A percentile compares a stretch with the other conserved stretches of the same genome.
These are phyloP conservation scores for Leptopilina myrica DNA, from an alignment of 2,888 invertebrate genomes.

Conservation along the genomic window DNA sequence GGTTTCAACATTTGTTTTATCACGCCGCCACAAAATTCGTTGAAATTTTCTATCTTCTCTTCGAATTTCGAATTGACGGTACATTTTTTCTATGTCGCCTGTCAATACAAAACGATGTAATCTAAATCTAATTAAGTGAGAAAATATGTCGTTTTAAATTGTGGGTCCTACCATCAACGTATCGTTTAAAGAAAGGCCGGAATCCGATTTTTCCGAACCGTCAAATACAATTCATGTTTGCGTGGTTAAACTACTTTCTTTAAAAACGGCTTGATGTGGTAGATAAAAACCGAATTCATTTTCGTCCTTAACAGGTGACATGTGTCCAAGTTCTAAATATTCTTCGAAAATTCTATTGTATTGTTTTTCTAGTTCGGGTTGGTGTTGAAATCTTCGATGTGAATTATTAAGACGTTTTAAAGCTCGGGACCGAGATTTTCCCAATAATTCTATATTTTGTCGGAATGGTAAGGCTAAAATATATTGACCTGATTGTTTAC, in stretches of 20 bases:
- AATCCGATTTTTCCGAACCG: slow-evolving; percentile 27
- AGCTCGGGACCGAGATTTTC: too few relatives aligned
- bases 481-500: too few relatives aligned
- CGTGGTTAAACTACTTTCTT: slow-evolving; percentile 25
- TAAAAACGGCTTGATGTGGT: slow-evolving; percentile 1
- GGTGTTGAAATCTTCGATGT: too few relatives aligned
- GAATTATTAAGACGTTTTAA: too few relatives aligned
- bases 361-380: too few relatives aligned
- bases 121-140: slow-evolving; percentile 6
- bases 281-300: slow-evolving; percentile 3
- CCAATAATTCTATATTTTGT: too few relatives aligned
- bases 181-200: slow-evolving; percentile 29
- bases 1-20: slow-evolving; percentile 8
- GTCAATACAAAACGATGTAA: background rate
- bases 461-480: too few relatives aligned
- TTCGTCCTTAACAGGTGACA: background rate
- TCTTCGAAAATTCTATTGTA: background rate
- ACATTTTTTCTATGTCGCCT: slow-evolving; percentile 35
- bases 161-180: slow-evolving; percentile 38
- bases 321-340: slow-evolving; percentile 1
- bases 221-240: slow-evolving; percentile 43
- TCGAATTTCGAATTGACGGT: slow-evolving; percentile 41
- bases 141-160: slow-evolving; percentile 22
- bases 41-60: slow-evolving; percentile 44
- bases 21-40: slow-evolving; percentile 40